A percentile compares a stretch with the other conserved stretches of the same genome.
Evolutionary conservation across 2,888 invertebrate species (phyloP).

Genomic region (Sialis lutaria): DNA sequence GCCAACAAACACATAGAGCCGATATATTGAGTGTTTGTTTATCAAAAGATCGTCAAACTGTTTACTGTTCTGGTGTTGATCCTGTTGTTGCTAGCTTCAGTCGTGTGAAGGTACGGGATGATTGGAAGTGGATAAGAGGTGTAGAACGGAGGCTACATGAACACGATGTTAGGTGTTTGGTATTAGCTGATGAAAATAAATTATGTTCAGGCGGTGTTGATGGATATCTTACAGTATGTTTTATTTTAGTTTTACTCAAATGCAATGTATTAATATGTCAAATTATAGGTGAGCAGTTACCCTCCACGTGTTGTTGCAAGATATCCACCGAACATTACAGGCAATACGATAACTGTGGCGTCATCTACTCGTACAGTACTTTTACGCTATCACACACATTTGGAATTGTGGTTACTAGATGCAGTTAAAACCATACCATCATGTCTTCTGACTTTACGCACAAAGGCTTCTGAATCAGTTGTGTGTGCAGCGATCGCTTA

Average conservation of each 20-base stretch:
- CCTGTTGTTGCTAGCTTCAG: conserved; percentile 61
- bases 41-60: conserved; percentile 44
- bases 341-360: conserved; percentile 36
- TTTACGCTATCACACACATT: conserved; percentile 27
- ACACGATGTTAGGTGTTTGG: conserved; percentile 63
- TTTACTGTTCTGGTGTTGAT: conserved; percentile 71
- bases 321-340: conserved; percentile 52
- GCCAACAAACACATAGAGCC: conserved; percentile 61
- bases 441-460: conserved; percentile 50
- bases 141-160: conserved; percentile 64
- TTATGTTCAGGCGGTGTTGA: conserved; percentile 70
- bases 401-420: conserved; percentile 50
- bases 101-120: conserved; percentile 37
- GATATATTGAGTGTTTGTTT: conserved; percentile 63
- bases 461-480: conserved; percentile 46
- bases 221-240: conserved; percentile 47
- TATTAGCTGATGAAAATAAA: conserved; percentile 36
- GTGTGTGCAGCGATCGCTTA: conserved; percentile 51
- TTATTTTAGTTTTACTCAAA: no score
- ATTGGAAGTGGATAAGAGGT: conserved; percentile 62
- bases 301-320: conserved; percentile 49
- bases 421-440: conserved; percentile 34
- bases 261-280: no score
- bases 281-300: conserved; percentile 31
- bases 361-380: conserved; percentile 34